phyloP scores from a whole-genome alignment of 2,113 vertebrate species.

The Oxyura jamaicensis region DNA sequence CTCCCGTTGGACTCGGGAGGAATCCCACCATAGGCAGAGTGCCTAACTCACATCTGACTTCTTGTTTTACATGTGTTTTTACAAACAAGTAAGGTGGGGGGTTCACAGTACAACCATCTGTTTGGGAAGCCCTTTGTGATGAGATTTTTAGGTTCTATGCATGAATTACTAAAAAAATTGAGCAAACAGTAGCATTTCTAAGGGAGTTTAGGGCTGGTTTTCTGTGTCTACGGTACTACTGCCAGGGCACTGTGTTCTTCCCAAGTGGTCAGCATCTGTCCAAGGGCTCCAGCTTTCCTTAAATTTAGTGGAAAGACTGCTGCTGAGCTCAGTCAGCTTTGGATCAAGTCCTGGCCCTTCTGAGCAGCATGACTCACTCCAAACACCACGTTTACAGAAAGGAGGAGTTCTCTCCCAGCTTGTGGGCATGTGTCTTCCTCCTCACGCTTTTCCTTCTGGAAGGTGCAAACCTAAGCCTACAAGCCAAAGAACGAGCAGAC shows the following conservation, averaged over 20 bases:
- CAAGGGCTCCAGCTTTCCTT: background rate
- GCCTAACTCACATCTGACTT: background rate
- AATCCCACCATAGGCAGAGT: background rate
- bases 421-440: fast-evolving
- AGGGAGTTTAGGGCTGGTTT: background rate
- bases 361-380: background rate
- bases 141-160: background rate
- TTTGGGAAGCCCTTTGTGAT: background rate
- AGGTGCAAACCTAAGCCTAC: background rate
- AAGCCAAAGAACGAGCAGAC: background rate
- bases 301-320: background rate
- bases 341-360: background rate
- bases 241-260: fast-evolving
- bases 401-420: background rate
- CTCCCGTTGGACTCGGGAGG: background rate
- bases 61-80: background rate
- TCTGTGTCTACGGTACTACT: fast-evolving
- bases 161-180: background rate
- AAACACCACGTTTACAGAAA: background rate
- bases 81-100: background rate
- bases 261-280: fast-evolving
- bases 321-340: background rate
- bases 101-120: background rate
- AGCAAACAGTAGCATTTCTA: background rate
- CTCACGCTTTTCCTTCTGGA: background rate